phyloP scores from a whole-genome alignment of 2,797 vertebrate genomes.

The Danio kyathit region DNA sequence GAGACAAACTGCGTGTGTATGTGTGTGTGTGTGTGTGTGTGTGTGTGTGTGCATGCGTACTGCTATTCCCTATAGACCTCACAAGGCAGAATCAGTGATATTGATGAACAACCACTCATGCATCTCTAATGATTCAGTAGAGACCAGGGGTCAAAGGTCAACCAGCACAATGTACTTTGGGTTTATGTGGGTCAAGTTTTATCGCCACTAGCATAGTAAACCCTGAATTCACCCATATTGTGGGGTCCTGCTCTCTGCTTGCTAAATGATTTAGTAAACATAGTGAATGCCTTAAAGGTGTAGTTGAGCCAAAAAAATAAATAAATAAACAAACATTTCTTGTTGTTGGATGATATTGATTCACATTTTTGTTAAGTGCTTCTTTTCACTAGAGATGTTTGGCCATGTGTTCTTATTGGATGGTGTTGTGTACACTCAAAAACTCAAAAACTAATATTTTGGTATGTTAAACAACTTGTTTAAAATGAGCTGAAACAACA shows the following conservation, averaged over 20 bases:
- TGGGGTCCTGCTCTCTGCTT: background rate
- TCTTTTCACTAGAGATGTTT: too few species aligned
- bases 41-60: background rate
- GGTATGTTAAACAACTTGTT: too few species aligned
- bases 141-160: conserved; percentile 69
- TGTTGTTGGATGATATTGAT: too few species aligned
- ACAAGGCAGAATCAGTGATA: conserved; percentile 31
- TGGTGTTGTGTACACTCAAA: too few species aligned
- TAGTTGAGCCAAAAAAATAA: too few species aligned
- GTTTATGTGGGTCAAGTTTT: conserved; percentile 3
- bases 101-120: conserved; percentile 72
- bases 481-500: too few species aligned
- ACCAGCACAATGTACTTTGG: conserved; percentile 60
- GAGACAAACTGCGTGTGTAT: background rate
- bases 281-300: conserved; percentile 3
- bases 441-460: too few species aligned
- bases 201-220: background rate
- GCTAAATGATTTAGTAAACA: background rate
- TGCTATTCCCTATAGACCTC: conserved; percentile 15
- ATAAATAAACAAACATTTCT: too few species aligned
- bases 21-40: background rate
- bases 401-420: too few species aligned
- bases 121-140: conserved; percentile 67
- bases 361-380: too few species aligned
- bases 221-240: background rate